Percentiles rank a stretch among this genome's conserved stretches.
These are phyloP conservation scores for Erythrocebus patas DNA, from an alignment of 2,113 vertebrate genomes.

Conservation along the genomic window DNA sequence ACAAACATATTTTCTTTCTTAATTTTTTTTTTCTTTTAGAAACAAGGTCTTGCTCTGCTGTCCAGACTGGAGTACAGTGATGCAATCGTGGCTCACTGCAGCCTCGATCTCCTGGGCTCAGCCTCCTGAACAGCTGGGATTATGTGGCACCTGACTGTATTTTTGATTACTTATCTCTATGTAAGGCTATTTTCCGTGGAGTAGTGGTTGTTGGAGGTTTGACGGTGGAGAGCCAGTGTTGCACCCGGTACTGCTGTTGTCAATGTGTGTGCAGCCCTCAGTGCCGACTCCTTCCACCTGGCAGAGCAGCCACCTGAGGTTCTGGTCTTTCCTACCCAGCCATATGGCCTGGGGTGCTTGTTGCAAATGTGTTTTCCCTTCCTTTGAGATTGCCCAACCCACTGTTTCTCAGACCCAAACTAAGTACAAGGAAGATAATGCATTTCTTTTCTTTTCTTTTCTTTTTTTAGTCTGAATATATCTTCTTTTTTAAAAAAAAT, in stretches of 20 bases:
- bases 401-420: not conserved
- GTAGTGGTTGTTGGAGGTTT: not conserved
- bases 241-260: not conserved
- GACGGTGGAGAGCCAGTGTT: not conserved
- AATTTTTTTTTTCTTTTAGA: too few relatives aligned
- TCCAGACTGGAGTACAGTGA: too few relatives aligned
- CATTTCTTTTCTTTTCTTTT: not conserved
- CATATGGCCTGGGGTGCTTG: not conserved
- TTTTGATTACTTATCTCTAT: not conserved
- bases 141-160: not conserved
- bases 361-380: too few relatives aligned
- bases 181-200: not conserved
- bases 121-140: too few relatives aligned
- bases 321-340: not conserved
- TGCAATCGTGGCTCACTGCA: too few relatives aligned
- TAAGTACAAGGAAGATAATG: not conserved
- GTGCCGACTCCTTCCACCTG: too few relatives aligned
- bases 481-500: too few relatives aligned
- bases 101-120: too few relatives aligned
- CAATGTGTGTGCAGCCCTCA: not conserved
- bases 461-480: too few relatives aligned
- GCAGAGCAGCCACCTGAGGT: not conserved
- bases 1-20: too few relatives aligned
- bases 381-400: not conserved
- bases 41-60: too few relatives aligned